Evolutionary conservation across 2,888 invertebrate genomes (phyloP), one percentile per base, ranked within the genome.

Genomic region (Pecten maximus): DNA sequence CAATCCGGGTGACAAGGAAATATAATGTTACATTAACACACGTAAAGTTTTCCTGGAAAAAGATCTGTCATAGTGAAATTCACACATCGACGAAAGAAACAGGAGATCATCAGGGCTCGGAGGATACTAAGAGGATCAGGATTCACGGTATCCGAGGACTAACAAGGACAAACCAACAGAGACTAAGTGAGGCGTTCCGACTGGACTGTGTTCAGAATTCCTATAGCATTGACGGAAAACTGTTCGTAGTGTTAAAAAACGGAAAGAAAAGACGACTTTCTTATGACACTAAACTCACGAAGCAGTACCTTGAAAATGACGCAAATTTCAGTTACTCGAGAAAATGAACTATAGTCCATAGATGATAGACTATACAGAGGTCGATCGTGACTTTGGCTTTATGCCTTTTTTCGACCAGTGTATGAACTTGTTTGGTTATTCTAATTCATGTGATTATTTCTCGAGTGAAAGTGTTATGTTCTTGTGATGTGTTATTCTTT

Each of bases 381-480:
- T 74, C 60, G 28, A 6, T 28, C 28, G 60, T 74, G 60, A 74
- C 60, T 74, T 74, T 74, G 60, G 60, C 28, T 28, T 28, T 74
- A 74, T 74, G 60, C 28, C 60, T 28, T 74, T n/a, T n/a, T 74
- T 74, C 60, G 60, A 74, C 60, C 60, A 74, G 60, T 74, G 28
- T 28, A n/a, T 2, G n/a, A 2, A 28, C 16, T 23, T 28, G 60
- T n/a, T 28, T n/a, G 12, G 12, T 12, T 74, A n/a, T 28, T 74
- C 2, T 15, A n/a, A 74, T 74, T 28, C 44, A 74, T n/a, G n/a
- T 74, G n/a, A n/a, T 74, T n/a, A 74, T 74, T n/a, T 74, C 60
- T 4, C 60, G 60, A 28, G 60, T 74, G 60, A 74, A 74, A 74
- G 60, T 74, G 60, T 28, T 28, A 8, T 74, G 16, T 74, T n/a